Conservation (phyloP, 2,888 invertebrate species). For the Morinoia aosen region DNA sequence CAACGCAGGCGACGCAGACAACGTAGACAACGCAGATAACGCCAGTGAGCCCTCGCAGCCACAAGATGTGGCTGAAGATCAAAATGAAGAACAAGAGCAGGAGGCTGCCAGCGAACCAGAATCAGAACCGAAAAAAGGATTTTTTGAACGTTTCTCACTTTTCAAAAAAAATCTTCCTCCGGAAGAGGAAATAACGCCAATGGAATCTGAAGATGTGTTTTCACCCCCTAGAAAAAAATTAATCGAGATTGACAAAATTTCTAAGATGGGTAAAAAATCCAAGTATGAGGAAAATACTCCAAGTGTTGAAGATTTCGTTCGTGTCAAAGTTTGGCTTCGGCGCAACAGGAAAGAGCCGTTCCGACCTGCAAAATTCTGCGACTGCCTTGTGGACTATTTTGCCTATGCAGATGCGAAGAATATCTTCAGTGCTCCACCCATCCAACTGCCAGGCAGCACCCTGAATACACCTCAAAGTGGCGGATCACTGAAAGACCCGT, state of each 20-base stretch:
- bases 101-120: background rate
- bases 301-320: background rate
- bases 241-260: background rate
- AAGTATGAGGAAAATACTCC: background rate
- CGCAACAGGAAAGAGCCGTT: slow-evolving; percentile 32
- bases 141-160: background rate
- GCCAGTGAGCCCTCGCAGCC: background rate
- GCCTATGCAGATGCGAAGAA: slow-evolving; percentile 48
- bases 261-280: background rate
- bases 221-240: background rate
- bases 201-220: slow-evolving; percentile 38
- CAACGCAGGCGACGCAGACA: background rate
- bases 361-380: slow-evolving; percentile 57
- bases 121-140: slow-evolving; percentile 16
- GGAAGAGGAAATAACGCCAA: background rate
- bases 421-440: slow-evolving; percentile 5
- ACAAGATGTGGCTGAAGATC: background rate
- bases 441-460: background rate
- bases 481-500: background rate
- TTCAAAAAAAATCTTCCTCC: background rate
- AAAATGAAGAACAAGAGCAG: background rate
- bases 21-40: background rate
- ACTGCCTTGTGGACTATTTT: slow-evolving; percentile 58
- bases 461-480: background rate
- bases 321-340: slow-evolving; percentile 37